Evolutionary conservation across 1,140 invertebrate species (phyloP).

Genomic region (Aphis gossypii): DNA sequence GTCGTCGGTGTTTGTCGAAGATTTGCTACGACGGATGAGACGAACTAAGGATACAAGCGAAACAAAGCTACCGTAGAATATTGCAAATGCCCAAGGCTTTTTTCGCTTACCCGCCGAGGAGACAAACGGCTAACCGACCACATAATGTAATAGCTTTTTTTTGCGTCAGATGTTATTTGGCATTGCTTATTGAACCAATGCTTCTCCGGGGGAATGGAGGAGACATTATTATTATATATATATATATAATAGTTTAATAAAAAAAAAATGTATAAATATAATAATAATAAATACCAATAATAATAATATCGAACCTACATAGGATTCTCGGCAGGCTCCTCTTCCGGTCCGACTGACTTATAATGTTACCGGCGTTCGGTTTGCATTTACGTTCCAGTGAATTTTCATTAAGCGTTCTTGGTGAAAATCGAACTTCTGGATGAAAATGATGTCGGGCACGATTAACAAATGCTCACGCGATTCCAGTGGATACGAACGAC

Average conservation of each 20-base stretch:
- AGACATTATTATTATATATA: background rate
- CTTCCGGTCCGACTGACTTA: background rate
- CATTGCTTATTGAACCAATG: background rate
- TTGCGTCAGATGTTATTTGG: background rate
- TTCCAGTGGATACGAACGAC: background rate
- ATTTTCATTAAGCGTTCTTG: background rate
- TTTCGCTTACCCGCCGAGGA: background rate
- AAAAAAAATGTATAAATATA: background rate
- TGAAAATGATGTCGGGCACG: background rate
- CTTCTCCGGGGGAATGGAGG: background rate
- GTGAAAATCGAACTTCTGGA: conserved; percentile 19
- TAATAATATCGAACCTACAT: background rate
- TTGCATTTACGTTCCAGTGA: background rate
- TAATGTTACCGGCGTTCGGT: background rate
- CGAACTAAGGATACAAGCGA: background rate
- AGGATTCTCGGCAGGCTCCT: background rate
- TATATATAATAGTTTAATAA: background rate
- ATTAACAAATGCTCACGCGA: background rate
- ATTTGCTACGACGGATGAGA: background rate
- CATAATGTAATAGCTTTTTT: conserved; percentile 32
- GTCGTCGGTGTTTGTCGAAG: background rate
- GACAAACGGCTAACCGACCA: background rate
- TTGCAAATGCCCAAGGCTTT: background rate
- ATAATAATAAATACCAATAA: background rate
- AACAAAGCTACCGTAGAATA: background rate